Base-by-base conservation (phyloP, 1,140 invertebrate genomes). In the Tribolium madens region DNA sequence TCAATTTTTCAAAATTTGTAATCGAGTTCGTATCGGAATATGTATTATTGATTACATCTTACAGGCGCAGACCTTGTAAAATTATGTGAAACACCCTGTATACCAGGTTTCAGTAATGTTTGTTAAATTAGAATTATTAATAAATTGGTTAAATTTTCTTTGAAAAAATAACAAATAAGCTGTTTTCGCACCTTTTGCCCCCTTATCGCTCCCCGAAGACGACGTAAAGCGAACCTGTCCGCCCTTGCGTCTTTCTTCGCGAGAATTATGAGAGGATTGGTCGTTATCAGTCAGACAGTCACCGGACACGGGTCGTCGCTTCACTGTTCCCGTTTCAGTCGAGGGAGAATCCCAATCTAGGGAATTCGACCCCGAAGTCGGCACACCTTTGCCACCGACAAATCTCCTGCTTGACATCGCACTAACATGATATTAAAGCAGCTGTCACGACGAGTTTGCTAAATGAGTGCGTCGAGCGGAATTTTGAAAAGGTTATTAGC, bases 321-420 rank as follows among this genome's bases (percentile, higher is more conserved):
- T 91, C 0, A 92, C 90, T 0, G 91, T 92, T 4, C 91, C 91
- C 1, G 91, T 92, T 77, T 89, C 88, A 1, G 88, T 83, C n/a
- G 90, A 91, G n/a, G 90, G 90, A 4, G 90, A 91, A 81, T 92
- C 91, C 91, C 91, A 92, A 75, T 92, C 91, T 75, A 91, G 85
- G 15, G 84, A 86, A 64, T 85, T 83, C 3, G 31, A 15, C 4
- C 9, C 42, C 50, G 60, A 64, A 73, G n/a, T n/a, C n/a, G 53
- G 21, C 57, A 52, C 72, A 73, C 76, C 76, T 69, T 68, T 77
- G 72, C 60, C 70, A 53, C 72, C 46, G n/a, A 36, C 72, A n/a
- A 77, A 72, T 77, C 76, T 77, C 71, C 36, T 46, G 46, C 57
- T 53, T 70, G 76, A 78, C 76, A 78, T 78, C 46, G 73, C 73